These are phyloP conservation scores for Clepsis dumicolana DNA, from an alignment of 2,888 invertebrate species.

Conservation along the genomic window DNA sequence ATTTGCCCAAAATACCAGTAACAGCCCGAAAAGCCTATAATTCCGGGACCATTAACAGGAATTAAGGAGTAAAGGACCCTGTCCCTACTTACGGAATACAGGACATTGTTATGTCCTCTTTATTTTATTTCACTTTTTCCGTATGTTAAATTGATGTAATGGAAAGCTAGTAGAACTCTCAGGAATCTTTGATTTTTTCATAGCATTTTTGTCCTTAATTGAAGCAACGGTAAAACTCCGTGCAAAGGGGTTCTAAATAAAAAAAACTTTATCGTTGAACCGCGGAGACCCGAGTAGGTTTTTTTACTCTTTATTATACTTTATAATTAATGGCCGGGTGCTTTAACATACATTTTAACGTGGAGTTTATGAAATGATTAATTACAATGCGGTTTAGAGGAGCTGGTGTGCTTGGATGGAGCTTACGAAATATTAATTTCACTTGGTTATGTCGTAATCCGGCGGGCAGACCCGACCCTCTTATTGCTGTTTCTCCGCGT, in stretches of 20 bases:
- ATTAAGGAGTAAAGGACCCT: not conserved
- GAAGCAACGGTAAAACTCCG: conserved; percentile 34
- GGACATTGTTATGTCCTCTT: conserved; percentile 9
- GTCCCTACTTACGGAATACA: conserved; percentile 14
- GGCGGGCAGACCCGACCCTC: conserved; percentile 5
- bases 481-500: conserved; percentile 19
- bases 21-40: conserved; percentile 2
- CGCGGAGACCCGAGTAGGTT: conserved; percentile 7
- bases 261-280: conserved; percentile 28
- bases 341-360: conserved; percentile 35
- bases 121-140: conserved; percentile 21
- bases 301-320: conserved; percentile 37
- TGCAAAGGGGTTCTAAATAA: conserved; percentile 28
- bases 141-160: conserved; percentile 34
- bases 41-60: conserved; percentile 10
- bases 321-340: conserved; percentile 39
- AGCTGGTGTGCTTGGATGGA: conserved; percentile 38
- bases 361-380: conserved; percentile 41
- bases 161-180: conserved; percentile 27
- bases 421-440: conserved; percentile 48
- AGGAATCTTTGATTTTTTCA: conserved; percentile 39
- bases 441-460: conserved; percentile 45
- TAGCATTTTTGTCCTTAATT: conserved; percentile 27
- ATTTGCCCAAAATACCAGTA: not conserved
- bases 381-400: conserved; percentile 26